phyloP scores from a whole-genome alignment of 2,797 vertebrate species.

The Eospalax fontanierii region DNA sequence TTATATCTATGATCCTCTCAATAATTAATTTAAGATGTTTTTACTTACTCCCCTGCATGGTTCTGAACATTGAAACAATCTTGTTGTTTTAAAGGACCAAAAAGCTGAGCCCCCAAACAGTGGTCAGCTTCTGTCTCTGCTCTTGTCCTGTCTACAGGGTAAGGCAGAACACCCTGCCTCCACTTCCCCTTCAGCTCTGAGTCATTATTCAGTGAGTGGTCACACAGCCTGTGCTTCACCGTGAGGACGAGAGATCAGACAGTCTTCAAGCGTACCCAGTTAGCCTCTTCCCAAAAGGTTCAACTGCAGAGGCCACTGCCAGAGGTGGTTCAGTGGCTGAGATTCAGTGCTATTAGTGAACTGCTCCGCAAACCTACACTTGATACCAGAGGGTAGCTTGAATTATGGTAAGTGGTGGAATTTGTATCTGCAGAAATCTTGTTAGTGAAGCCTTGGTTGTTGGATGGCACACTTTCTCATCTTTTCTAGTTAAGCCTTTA shows the following conservation, averaged over 20 bases:
- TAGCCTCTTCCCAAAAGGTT: neutral
- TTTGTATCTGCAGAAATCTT: neutral
- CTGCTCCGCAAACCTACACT: neutral
- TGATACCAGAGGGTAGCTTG: neutral
- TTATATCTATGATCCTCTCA: constrained; percentile 23
- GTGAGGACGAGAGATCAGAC: neutral
- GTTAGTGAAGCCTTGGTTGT: constrained; percentile 35
- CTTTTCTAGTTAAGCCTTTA: constrained; percentile 33
- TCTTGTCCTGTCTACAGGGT: neutral
- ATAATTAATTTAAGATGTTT: constrained; percentile 48
- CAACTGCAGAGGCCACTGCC: neutral
- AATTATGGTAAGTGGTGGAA: neutral
- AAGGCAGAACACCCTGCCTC: neutral
- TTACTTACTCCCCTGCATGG: constrained; percentile 12
- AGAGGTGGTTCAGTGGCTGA: neutral
- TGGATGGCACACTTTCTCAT: neutral
- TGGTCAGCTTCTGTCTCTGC: neutral
- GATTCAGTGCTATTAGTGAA: neutral
- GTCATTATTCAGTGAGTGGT: neutral
- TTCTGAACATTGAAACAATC: neutral
- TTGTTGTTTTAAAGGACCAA: constrained; percentile 59
- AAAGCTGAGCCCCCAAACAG: neutral
- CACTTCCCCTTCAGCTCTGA: neutral
- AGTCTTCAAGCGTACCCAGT: neutral
- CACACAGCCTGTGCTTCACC: neutral